phyloP scores from a whole-genome alignment of 1,140 invertebrate genomes.

The Conopomorpha cramerella region DNA sequence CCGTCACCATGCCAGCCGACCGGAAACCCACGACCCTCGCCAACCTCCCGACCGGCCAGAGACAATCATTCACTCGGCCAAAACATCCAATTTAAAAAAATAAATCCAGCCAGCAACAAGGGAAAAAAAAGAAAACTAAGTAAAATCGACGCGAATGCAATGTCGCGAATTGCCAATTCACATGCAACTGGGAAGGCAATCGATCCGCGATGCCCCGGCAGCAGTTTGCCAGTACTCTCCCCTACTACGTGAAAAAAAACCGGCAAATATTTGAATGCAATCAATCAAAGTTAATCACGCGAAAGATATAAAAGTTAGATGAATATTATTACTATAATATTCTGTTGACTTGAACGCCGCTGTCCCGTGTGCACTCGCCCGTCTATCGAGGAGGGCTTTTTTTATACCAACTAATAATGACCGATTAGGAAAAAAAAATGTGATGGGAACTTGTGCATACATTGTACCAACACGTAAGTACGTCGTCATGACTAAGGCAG shows the following conservation, averaged over 20 bases:
- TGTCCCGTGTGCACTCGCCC: slow-evolving; percentile 28
- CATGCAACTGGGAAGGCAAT: no score
- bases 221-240: no score
- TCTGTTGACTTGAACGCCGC: slow-evolving; percentile 33
- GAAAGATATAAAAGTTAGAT: slow-evolving; percentile 55
- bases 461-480: slow-evolving; percentile 5
- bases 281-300: slow-evolving; percentile 58
- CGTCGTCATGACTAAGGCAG: slow-evolving; percentile 7
- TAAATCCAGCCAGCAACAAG: no score
- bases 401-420: slow-evolving; percentile 33
- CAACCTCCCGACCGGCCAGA: slow-evolving; percentile 11
- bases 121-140: no score
- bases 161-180: no score
- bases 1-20: slow-evolving; percentile 43
- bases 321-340: no score
- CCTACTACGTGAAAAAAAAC: no score
- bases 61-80: slow-evolving; percentile 7
- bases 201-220: no score
- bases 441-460: slow-evolving; percentile 4
- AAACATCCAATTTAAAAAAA: no score
- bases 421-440: slow-evolving; percentile 40
- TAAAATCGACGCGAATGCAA: no score
- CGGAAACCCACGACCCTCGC: slow-evolving; percentile 27
- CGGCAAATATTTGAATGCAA: slow-evolving; percentile 57
- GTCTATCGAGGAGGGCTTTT: slow-evolving; percentile 26